Conservation (phyloP, 37 sponge, comb jelly and placozoan genomes). For the Aplysina aerophoba region DNA sequence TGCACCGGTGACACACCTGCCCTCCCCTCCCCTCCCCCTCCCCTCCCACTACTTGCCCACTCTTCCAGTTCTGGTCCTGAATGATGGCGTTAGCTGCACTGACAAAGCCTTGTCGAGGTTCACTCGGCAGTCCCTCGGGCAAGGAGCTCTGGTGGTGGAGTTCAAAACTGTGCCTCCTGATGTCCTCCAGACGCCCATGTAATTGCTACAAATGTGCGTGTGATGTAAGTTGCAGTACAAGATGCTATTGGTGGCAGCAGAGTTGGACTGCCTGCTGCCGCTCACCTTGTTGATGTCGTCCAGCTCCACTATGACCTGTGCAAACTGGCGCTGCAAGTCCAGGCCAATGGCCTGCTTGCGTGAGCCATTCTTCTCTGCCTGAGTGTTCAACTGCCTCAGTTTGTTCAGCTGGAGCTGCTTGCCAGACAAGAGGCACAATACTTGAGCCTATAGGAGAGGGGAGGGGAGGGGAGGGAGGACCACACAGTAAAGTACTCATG, state of each 20-base stretch:
- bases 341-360: constrained; percentile 18
- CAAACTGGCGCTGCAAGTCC: constrained; percentile 73
- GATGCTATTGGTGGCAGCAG: too few relatives aligned
- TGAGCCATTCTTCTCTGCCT: constrained; percentile 73
- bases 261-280: too few relatives aligned
- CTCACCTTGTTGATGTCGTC: constrained; percentile 81
- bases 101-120: not conserved
- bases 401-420: constrained; percentile 52
- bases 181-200: constrained; percentile 46
- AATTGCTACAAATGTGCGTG: constrained; percentile 64
- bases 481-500: not conserved
- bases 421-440: constrained; percentile 54
- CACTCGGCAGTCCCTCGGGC: not conserved
- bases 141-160: not conserved
- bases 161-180: constrained; percentile 46
- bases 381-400: constrained; percentile 66
- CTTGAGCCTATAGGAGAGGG: constrained; percentile 49
- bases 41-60: not conserved
- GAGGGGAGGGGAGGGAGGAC: not conserved
- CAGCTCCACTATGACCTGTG: constrained; percentile 57
- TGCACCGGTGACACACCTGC: not conserved
- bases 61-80: not conserved
- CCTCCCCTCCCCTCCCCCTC: not conserved
- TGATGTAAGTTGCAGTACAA: too few relatives aligned
- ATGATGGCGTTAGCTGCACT: not conserved